Conservation (phyloP, 2,113 vertebrate species). For the Rissa tridactyla region DNA sequence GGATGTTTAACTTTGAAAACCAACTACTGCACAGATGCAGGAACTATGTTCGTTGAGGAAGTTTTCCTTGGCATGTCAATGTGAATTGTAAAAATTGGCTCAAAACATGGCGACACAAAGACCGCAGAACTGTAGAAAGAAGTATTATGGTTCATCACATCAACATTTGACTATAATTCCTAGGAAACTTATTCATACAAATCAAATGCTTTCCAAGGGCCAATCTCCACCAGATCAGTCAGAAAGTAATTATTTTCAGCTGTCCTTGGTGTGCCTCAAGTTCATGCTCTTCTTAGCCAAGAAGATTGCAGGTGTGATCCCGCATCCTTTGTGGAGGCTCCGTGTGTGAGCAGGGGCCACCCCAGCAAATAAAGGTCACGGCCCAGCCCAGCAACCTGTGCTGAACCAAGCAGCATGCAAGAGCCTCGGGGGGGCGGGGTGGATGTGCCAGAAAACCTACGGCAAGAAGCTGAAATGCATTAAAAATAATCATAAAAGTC, state of each 20-base stretch:
- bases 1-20: slow-evolving; percentile 50
- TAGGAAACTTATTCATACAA: background rate
- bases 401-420: background rate
- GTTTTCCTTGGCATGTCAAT: background rate
- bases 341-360: background rate
- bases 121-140: background rate
- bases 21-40: slow-evolving; percentile 46
- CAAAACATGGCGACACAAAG: background rate
- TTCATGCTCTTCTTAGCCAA: background rate
- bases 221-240: background rate
- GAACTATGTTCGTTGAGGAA: slow-evolving; percentile 9
- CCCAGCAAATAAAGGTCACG: background rate
- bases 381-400: background rate
- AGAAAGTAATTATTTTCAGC: background rate
- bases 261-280: background rate
- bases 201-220: background rate
- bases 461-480: background rate
- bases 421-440: background rate
- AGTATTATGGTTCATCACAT: background rate
- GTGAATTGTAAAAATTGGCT: background rate
- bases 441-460: background rate
- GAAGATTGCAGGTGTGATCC: background rate
- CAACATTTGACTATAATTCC: background rate
- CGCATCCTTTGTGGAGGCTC: background rate
- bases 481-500: background rate